Evolutionary conservation across 2,797 vertebrate species (phyloP).

Genomic region (Tragopan temminckii): DNA sequence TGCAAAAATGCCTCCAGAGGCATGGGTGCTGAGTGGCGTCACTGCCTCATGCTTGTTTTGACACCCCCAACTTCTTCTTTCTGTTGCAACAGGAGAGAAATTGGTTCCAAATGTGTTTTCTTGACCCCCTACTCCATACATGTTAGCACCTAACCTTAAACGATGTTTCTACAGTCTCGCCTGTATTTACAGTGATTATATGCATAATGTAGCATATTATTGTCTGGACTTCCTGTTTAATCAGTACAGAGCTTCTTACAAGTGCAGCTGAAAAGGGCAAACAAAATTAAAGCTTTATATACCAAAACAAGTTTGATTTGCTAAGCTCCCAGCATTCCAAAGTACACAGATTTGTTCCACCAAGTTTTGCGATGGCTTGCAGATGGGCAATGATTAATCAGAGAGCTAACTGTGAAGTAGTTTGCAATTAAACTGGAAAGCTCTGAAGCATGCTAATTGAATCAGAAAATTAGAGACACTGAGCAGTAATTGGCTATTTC

Average conservation of each 20-base stretch:
- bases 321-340: conserved; percentile 90
- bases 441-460: conserved; percentile 99
- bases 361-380: conserved; percentile 94
- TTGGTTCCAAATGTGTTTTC: conserved; percentile 83
- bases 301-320: conserved; percentile 89
- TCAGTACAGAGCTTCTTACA: conserved; percentile 85
- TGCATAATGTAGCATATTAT: conserved; percentile 88
- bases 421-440: conserved; percentile 99
- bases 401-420: conserved; percentile 99
- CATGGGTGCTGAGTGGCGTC: conserved; percentile 46
- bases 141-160: conserved; percentile 84
- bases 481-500: conserved; percentile 97
- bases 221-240: conserved; percentile 87
- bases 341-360: conserved; percentile 96
- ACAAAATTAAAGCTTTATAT: conserved; percentile 89
- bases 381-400: conserved; percentile 99
- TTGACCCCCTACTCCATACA: conserved; percentile 79
- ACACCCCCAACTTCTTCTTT: conserved; percentile 47
- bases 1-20: conserved; percentile 45
- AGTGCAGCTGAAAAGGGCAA: conserved; percentile 88
- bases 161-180: conserved; percentile 83
- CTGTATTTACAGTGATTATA: conserved; percentile 88
- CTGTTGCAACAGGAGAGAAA: conserved; percentile 77
- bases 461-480: conserved; percentile 99
- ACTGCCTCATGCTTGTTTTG: conserved; percentile 1